Base-by-base conservation (phyloP, 1,140 invertebrate species). In the Phymorhynchus buccinoides region DNA sequence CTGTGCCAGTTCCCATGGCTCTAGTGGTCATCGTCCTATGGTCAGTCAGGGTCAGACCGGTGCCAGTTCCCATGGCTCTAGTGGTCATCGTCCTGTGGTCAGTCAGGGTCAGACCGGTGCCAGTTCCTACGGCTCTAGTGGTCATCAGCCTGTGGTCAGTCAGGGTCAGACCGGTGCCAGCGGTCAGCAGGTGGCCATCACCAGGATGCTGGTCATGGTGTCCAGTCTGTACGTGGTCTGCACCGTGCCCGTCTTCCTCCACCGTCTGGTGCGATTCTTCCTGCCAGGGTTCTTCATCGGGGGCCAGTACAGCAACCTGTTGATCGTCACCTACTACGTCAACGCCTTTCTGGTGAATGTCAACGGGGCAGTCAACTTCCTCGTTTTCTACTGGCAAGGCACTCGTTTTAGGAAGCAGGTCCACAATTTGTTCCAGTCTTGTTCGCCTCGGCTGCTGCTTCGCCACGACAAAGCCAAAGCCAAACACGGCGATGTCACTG, bases 151-250 rank as follows among this genome's bases (percentile, higher is more conserved):
- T 0, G 22, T 0, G 12, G 22, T 16, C 14, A 62, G 56, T 14
- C 12, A 27, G 12, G 22, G 56, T 62, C 12, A 27, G 56, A 48
- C 18, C 4, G 22, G 56, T 62, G 56, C 18, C 4, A 62, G 56
- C n/a, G 56, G 56, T 4, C 56, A 62, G 56, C 18, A 62, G 22
- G 56, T 27, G 4, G 56, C 56, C 56, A 62, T 62, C 56, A 62
- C 56, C 56, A 62, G 56, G 56, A 62, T 62, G 56, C 56, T 62
- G 12, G 22, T 62, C 56, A 62, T 62, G 56, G 56, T 62, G 56
- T 62, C 56, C n/a, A 27, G 18, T 22, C 18, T 62, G 12, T 62
- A 62, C 22, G 56, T 62, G 18, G 0, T 62, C 56, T 62, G 56
- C 56, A 22, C 56, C 22, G 14, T 62, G 56, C 56, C 56, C 0